Percentiles rank a stretch among this genome's conserved stretches.
phyloP scores from a whole-genome alignment of 1,140 invertebrate species.

The Drosophila chauvacae region DNA sequence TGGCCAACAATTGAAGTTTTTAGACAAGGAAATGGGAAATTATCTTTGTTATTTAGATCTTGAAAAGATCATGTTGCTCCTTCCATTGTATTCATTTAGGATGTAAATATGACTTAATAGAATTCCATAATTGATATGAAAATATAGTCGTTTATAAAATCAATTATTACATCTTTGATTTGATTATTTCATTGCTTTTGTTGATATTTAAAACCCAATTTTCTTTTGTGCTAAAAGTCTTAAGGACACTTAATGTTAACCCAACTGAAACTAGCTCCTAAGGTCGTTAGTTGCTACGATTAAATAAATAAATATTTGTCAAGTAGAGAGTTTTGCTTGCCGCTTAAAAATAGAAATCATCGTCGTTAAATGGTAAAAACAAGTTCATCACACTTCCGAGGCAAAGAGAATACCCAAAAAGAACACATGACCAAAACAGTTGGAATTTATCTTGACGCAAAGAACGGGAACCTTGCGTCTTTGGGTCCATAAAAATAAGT shows the following conservation, averaged over 20 bases:
- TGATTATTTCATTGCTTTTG: too few species aligned
- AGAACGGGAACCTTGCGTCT: not conserved
- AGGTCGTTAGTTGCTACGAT: conserved; percentile 14
- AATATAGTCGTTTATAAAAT: not conserved
- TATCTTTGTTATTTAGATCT: not conserved
- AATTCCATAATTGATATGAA: not conserved
- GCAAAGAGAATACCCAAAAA: not conserved
- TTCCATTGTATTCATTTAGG: not conserved
- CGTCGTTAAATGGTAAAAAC: not conserved
- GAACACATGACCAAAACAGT: conserved; percentile 2
- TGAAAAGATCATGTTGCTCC: not conserved
- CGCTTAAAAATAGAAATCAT: conserved; percentile 21
- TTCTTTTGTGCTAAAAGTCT: not conserved
- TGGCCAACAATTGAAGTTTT: conserved; percentile 43
- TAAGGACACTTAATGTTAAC: not conserved
- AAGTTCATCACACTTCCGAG: conserved; percentile 3
- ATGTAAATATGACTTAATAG: not conserved
- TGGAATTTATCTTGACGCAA: conserved; percentile 24
- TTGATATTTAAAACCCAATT: not conserved
- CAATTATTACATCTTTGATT: not conserved
- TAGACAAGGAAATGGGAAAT: not conserved
- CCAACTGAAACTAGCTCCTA: conserved; percentile 10
- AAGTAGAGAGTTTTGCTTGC: not conserved
- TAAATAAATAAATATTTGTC: conserved; percentile 42
- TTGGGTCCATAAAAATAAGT: not conserved